Evolutionary conservation across 1,140 invertebrate genomes (phyloP).

Genomic region (Eurosta solidaginis): DNA sequence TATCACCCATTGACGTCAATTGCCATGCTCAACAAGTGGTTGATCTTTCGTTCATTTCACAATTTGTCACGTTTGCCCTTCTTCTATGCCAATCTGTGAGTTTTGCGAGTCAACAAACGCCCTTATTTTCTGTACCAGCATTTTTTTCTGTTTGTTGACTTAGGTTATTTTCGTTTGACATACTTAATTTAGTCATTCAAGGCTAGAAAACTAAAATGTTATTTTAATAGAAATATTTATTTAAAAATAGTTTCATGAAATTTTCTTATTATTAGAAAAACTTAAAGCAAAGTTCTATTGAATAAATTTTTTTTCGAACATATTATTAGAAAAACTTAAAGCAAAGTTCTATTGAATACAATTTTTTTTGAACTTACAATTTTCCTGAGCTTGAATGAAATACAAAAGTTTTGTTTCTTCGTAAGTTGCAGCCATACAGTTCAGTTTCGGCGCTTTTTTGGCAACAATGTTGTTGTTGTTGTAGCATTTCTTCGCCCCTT

Average conservation of each 20-base stretch:
- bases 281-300: too few species aligned
- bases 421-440: too few species aligned
- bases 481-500: too few species aligned
- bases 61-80: slow-evolving; percentile 8
- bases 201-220: not conserved
- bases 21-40: not conserved
- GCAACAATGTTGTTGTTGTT: too few species aligned
- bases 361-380: too few species aligned
- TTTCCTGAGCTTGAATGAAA: too few species aligned
- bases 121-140: not conserved
- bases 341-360: too few species aligned
- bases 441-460: too few species aligned
- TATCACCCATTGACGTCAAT: not conserved
- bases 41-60: not conserved
- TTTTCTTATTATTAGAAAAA: not conserved
- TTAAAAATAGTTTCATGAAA: not conserved
- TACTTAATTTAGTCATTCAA: not conserved
- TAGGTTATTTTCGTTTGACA: slow-evolving; percentile 12
- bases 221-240: not conserved
- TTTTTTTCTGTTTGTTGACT: not conserved
- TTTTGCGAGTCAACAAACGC: not conserved
- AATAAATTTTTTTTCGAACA: too few species aligned
- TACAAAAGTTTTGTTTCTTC: too few species aligned
- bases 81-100: not conserved
- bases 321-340: too few species aligned